Conservation (phyloP, 2,888 invertebrate genomes). For the Stenodema calcarata region DNA sequence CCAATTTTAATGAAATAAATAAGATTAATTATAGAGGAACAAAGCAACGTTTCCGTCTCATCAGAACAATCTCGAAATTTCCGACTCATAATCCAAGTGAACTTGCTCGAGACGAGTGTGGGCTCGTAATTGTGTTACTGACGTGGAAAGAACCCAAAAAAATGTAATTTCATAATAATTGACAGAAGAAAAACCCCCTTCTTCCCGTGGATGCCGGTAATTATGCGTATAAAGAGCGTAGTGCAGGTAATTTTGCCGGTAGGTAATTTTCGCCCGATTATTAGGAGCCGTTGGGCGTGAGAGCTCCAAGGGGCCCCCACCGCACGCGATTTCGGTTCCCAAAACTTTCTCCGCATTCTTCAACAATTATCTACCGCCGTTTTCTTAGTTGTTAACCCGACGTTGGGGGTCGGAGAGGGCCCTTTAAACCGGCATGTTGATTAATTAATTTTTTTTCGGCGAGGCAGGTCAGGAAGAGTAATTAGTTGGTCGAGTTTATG, state of each 20-base stretch:
- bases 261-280: constrained; percentile 3
- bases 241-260: neutral
- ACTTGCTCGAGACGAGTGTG: neutral
- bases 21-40: no score
- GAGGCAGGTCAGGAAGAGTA: no score
- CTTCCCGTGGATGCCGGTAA: neutral
- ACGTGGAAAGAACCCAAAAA: neutral
- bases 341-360: constrained; percentile 5
- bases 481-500: no score
- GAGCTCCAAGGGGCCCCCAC: neutral
- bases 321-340: neutral
- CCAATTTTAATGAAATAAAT: no score
- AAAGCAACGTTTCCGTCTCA: no score
- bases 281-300: constrained; percentile 18
- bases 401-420: no score
- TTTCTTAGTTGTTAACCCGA: neutral
- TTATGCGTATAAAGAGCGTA: constrained; percentile 15
- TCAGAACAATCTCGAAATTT: neutral
- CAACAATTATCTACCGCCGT: neutral
- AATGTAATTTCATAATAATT: neutral
- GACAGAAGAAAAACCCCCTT: neutral
- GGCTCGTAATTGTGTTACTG: neutral
- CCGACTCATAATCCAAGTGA: neutral
- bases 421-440: no score
- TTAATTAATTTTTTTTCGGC: no score